Evolutionary conservation across 2,113 vertebrate species (phyloP).

Genomic region (Monopterus albus): DNA sequence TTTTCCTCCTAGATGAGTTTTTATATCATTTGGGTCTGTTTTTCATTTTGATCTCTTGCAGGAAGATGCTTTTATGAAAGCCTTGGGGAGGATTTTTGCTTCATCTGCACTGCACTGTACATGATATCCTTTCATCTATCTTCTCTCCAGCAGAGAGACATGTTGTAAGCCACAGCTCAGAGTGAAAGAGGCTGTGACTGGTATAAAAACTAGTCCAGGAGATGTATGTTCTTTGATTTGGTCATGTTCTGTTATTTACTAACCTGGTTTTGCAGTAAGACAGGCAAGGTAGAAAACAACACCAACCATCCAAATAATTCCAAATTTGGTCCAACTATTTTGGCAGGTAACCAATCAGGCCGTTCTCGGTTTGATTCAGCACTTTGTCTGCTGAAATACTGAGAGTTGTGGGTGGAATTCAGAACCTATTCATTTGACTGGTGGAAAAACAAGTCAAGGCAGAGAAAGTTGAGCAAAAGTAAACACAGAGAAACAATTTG

Average conservation of each 20-base stretch:
- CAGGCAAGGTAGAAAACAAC: conserved; percentile 5
- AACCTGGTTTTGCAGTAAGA: not conserved
- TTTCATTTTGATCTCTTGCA: conserved; percentile 18
- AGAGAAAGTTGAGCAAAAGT: not conserved
- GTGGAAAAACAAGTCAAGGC: conserved; percentile 8
- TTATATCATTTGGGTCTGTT: conserved; percentile 22
- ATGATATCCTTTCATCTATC: conserved; percentile 5
- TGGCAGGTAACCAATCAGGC: conserved; percentile 9
- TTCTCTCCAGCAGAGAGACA: not conserved
- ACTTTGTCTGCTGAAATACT: not conserved
- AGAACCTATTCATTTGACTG: not conserved
- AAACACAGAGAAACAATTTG: not conserved
- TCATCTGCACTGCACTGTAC: not conserved
- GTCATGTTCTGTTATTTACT: not conserved
- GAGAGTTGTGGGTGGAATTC: conserved; percentile 14
- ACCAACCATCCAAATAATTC: not conserved
- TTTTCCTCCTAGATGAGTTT: conserved; percentile 19
- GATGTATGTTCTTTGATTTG: conserved; percentile 3
- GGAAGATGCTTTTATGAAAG: conserved; percentile 16
- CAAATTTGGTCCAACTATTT: not conserved
- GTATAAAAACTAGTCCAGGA: not conserved
- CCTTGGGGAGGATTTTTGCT: conserved; percentile 15
- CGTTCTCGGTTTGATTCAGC: conserved; percentile 2
- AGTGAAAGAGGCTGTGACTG: not conserved
- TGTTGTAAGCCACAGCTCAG: not conserved